Evolutionary conservation across 2,888 invertebrate species (phyloP), one percentile per base, ranked within the genome.

Genomic region (Amaurobius ferox): DNA sequence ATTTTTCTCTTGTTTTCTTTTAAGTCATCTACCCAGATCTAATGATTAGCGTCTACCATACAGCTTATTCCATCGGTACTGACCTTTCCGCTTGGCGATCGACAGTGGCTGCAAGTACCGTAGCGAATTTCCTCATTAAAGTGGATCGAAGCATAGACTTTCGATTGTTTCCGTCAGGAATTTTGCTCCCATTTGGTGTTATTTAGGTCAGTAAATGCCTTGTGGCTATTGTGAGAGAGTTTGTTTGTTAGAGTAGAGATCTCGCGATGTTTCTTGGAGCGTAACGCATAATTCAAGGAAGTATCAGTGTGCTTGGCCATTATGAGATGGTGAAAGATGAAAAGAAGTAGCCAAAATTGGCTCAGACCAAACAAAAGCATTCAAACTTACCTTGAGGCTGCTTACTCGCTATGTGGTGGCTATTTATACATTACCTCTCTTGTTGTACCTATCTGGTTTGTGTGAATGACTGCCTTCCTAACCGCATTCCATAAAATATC

Each of bases 181-280:
- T 85, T 83, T 71, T 85, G 83, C 64, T 85, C 83, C 39, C 77
- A 77, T 77, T 85, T 44, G 28, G 19, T 23, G 39, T 2, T 72
- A 85, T 85, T 32, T 85, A 39, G 83, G 83, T 85, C 83, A 85
- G 72, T 55, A 64, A 55, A 44, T 85, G 77, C 66, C 83, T 85
- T 72, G 32, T 77, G 71, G 83, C 77, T 39, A 83, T 83, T 83
- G 77, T 83, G 67, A 32, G 72, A 32, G 23, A 64, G 62, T 71
- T 40, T 67, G 48, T 35, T 44, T 44, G 44, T 44, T 44, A 61
- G 35, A 39, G 67, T 74, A 64, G 66, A 32, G 76, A 83, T 70
- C 67, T 67, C 66, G 30, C 70, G 19, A 35, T 64, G 19, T 35
- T 68, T 40, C 30, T 44, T 13, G 29, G 55, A 23, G 39, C 29